Base-by-base conservation (phyloP, 2,888 invertebrate genomes). In the Anagyrus pseudococci region DNA sequence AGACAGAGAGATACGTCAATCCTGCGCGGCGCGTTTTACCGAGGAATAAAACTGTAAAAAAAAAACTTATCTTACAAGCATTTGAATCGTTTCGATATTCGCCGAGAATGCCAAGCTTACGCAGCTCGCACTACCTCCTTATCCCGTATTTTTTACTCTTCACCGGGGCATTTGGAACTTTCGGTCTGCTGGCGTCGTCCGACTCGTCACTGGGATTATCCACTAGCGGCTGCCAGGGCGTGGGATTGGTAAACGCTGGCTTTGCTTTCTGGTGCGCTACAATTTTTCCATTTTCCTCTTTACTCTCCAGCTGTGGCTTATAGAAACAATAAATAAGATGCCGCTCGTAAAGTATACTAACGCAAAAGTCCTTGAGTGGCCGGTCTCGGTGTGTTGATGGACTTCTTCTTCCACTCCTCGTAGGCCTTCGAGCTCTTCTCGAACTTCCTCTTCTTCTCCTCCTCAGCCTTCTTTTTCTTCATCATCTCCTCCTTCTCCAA, bases 161-260 rank as follows among this genome's bases (percentile, higher is more conserved):
- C 20, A 15, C 7, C 26, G n/a, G n/a, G n/a, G n/a, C n/a, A n/a
- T n/a, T n/a, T n/a, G n/a, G n/a, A n/a, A n/a, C n/a, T 48, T 50
- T 58, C 10, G 37, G 33, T 20, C 58, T 55, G 26, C 62, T 68
- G 4, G 55, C 63, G 4, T 40, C 25, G 13, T 67, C 67, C 0
- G 65, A 59, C 33, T 70, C 58, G 20, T 68, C 63, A 26, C 71
- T 62, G 4, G 6, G 26, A 15, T 71, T 72, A 74, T 80, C 82
- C n/a, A 81, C 76, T 2, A 82, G 74, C 37, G 81, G 80, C 70
- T 86, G 84, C 89, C 89, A 89, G 0, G 89, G 89, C 29, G 84
- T 83, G 1, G 89, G 89, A 75, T 89, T 89, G 62, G 89, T 82
- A 70, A 85, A 89, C 75, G 87, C 85, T 15, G 88, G 88, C 33